Percentiles rank a stretch among this genome's conserved stretches.
These are phyloP conservation scores for Heterotis niloticus DNA, from an alignment of 2,113 vertebrate species.

Conservation along the genomic window DNA sequence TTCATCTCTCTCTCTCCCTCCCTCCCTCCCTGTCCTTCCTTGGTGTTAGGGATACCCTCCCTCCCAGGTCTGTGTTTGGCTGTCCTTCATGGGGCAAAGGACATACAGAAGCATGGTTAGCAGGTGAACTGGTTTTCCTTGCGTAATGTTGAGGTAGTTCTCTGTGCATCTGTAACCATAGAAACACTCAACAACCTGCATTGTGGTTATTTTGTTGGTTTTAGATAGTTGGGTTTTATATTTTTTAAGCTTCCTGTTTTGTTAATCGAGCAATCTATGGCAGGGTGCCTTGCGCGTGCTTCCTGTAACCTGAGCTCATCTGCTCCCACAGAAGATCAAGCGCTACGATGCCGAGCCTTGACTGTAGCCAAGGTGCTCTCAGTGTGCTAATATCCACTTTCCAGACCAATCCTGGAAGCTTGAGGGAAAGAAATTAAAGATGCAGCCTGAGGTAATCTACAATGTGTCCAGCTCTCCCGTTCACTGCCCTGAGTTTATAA, in stretches of 20 bases:
- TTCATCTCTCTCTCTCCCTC: constrained; percentile 8
- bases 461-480: constrained; percentile 17
- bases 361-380: background rate
- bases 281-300: background rate
- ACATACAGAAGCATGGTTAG: background rate
- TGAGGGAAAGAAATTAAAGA: background rate
- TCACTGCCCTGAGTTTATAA: constrained; percentile 53
- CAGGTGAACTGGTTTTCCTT: too few relatives aligned
- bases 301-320: background rate
- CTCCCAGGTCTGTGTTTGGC: background rate
- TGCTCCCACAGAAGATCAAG: background rate
- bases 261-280: background rate
- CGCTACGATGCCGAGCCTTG: background rate
- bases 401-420: background rate
- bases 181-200: background rate
- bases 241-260: background rate
- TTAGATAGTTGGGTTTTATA: background rate
- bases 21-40: background rate
- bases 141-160: too few relatives aligned
- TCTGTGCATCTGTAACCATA: background rate
- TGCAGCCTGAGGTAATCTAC: background rate
- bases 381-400: background rate
- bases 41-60: too few relatives aligned
- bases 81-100: background rate
- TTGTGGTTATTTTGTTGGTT: too few relatives aligned